phyloP scores from a whole-genome alignment of 2,797 vertebrate species.

The Tragelaphus eurycerus region DNA sequence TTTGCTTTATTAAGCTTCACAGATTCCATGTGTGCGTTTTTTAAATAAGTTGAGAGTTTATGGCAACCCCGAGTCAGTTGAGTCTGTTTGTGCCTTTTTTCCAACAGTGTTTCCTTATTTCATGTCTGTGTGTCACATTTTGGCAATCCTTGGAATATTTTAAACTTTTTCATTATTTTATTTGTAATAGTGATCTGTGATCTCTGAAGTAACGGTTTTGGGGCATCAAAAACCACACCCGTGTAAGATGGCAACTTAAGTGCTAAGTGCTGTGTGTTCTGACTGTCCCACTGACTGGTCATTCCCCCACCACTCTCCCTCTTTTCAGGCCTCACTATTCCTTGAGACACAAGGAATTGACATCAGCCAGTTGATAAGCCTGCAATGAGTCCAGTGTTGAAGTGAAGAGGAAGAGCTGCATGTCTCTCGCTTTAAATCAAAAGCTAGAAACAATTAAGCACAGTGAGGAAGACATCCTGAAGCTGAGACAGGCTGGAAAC shows the following conservation, averaged over 20 bases:
- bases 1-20: background rate
- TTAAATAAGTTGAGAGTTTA: background rate
- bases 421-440: background rate
- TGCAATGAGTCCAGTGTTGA: background rate
- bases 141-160: background rate
- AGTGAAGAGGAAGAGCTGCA: background rate
- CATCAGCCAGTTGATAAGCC: background rate
- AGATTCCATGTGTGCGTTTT: background rate
- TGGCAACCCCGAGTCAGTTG: background rate
- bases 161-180: background rate
- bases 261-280: background rate
- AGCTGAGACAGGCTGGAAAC: background rate
- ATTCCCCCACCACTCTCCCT: background rate
- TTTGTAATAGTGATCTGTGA: background rate
- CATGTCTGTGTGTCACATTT: background rate
- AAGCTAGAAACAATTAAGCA: background rate
- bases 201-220: background rate
- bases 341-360: background rate
- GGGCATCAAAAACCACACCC: background rate
- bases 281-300: background rate
- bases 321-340: background rate
- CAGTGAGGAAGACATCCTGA: background rate
- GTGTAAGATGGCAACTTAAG: background rate
- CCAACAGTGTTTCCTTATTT: background rate
- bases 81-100: background rate